Evolutionary conservation across 1,140 invertebrate genomes (phyloP).

Genomic region (Neomicropteryx cornuta): DNA sequence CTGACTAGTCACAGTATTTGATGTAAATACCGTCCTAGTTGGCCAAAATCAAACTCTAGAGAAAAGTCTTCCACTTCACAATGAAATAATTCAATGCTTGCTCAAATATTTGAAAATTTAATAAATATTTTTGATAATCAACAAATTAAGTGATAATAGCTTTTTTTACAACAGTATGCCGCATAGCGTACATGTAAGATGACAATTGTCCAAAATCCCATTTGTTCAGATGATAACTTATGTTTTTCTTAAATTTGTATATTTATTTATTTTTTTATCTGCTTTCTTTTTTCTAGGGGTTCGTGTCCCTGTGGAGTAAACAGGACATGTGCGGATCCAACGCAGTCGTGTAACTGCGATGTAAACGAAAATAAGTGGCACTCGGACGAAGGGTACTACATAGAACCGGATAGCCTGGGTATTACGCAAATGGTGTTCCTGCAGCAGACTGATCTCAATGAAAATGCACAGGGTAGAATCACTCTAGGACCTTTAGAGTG

Average conservation of each 20-base stretch:
- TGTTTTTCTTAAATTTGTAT: neutral
- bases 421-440: constrained; percentile 84
- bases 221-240: constrained; percentile 3
- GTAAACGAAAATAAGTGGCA: constrained; percentile 74
- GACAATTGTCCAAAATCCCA: constrained; percentile 7
- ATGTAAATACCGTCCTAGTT: too few relatives aligned
- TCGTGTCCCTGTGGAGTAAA: constrained; percentile 58
- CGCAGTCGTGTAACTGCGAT: constrained; percentile 79
- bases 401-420: constrained; percentile 66
- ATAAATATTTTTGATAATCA: too few relatives aligned
- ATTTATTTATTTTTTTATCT: neutral
- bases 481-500: constrained; percentile 84
- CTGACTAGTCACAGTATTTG: too few relatives aligned
- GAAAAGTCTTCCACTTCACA: too few relatives aligned
- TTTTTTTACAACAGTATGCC: too few relatives aligned
- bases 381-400: constrained; percentile 78
- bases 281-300: constrained; percentile 36
- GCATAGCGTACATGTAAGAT: too few relatives aligned
- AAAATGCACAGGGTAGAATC: constrained; percentile 73
- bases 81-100: too few relatives aligned
- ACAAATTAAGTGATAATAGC: too few relatives aligned
- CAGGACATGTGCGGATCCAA: constrained; percentile 65
- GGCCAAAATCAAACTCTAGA: too few relatives aligned
- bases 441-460: constrained; percentile 70
- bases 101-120: too few relatives aligned